Evolutionary conservation across 2,888 invertebrate species (phyloP), one percentile per base, ranked within the genome.

Genomic region (Tuta absoluta): DNA sequence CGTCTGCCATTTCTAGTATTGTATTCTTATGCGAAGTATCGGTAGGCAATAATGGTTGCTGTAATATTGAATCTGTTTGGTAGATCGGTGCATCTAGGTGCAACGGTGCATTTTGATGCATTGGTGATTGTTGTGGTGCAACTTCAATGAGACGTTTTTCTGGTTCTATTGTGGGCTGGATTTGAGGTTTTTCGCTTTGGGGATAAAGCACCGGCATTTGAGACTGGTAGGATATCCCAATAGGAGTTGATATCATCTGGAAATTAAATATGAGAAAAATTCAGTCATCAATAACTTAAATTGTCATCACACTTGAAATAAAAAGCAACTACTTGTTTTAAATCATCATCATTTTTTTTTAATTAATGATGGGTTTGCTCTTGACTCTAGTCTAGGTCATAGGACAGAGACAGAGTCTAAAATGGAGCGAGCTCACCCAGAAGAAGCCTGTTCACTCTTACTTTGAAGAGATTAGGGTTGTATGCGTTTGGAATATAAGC

Each of bases 221-320:
- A 1, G 86, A 79, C 68, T 91, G 87, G 59, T 91, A 81, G 41
- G 91, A 83, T 75, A 91, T 86, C 19, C 93, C 93, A 63, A 94
- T 94, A 0, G 94, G 93, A 23, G 94, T 94, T 14, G 94, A 94
- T 66, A 94, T 93, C 93, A 94, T 93, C 94, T 94, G 90, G 0
- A 89, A 88, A 12, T n/a, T n/a, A n/a, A n/a, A n/a, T n/a, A n/a
- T n/a, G n/a, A 11, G 21, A 51, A 51, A 10, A 48, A 48, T 19
- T n/a, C n/a, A n/a, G n/a, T n/a, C n/a, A n/a, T n/a, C n/a, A n/a
- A n/a, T n/a, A n/a, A n/a, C n/a, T n/a, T n/a, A n/a, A n/a, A n/a
- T n/a, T n/a, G n/a, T n/a, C n/a, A n/a, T n/a, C n/a, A n/a, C n/a
- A n/a, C n/a, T n/a, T n/a, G n/a, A n/a, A n/a, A n/a, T n/a, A n/a